Conservation (phyloP, 2,797 vertebrate genomes). For the Coregonus sp. region DNA sequence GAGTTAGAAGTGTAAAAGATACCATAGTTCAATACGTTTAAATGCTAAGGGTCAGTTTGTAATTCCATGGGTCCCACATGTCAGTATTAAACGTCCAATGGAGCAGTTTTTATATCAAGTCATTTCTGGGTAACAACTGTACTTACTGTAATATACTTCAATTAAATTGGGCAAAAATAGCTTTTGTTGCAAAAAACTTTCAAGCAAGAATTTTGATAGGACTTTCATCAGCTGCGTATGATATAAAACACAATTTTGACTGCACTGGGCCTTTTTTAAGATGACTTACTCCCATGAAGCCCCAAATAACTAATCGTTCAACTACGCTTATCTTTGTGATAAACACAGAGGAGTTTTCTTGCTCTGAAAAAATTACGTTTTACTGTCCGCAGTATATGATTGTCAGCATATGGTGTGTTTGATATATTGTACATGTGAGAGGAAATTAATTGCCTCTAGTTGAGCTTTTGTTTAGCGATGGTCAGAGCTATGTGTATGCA, state of each 20-base stretch:
- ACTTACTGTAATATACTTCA: too few relatives aligned
- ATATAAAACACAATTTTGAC: too few relatives aligned
- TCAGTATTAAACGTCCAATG: too few relatives aligned
- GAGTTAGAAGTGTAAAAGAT: background rate
- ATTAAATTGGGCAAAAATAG: too few relatives aligned
- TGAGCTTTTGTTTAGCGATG: background rate
- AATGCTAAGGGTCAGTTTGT: background rate
- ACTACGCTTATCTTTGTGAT: background rate
- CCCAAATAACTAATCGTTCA: constrained; percentile 1
- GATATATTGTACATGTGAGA: constrained; percentile 12
- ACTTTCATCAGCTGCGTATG: too few relatives aligned
- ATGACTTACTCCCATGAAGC: constrained; percentile 15
- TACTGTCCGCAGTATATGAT: background rate
- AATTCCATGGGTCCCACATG: background rate
- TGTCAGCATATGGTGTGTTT: background rate
- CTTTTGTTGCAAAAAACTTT: too few relatives aligned
- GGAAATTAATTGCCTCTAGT: constrained; percentile 18
- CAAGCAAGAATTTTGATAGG: too few relatives aligned
- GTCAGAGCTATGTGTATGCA: constrained; percentile 1
- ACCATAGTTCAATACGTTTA: background rate
- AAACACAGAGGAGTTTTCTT: constrained; percentile 6
- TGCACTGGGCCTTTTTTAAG: too few relatives aligned
- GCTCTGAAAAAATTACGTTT: background rate
- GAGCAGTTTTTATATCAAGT: too few relatives aligned
- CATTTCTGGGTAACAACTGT: too few relatives aligned